Percentiles rank a stretch among this genome's conserved stretches.
Evolutionary conservation across 2,888 invertebrate genomes (phyloP).

Genomic region (Noctua janthina): DNA sequence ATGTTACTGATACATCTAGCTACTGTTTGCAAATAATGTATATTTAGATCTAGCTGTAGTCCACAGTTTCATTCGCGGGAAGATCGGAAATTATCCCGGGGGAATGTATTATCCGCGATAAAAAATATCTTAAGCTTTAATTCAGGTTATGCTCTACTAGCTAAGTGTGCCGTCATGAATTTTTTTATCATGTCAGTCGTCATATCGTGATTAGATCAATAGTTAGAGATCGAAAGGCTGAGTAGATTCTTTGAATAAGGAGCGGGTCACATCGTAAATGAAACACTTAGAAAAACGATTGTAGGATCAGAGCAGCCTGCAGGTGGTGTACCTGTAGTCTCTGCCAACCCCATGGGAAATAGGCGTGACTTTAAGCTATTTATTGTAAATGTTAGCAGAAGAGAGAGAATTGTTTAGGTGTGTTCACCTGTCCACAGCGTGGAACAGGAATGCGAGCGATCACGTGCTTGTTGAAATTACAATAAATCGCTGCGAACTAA

Average conservation of each 20-base stretch:
- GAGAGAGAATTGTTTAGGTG: neutral
- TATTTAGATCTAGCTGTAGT: too few species aligned
- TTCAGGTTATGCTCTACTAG: neutral
- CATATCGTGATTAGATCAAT: too few species aligned
- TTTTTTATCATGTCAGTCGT: neutral
- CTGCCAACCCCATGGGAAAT: neutral
- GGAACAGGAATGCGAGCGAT: too few species aligned
- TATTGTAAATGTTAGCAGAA: neutral
- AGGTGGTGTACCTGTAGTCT: neutral
- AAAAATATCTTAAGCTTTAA: too few species aligned
- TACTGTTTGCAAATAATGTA: neutral
- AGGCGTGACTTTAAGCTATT: neutral
- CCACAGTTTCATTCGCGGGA: too few species aligned
- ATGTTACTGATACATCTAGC: too few species aligned
- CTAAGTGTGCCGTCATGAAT: neutral
- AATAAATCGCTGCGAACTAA: constrained; percentile 14
- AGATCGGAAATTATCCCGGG: too few species aligned
- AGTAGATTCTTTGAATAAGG: neutral
- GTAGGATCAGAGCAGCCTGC: neutral
- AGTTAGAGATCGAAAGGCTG: neutral
- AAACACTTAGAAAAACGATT: neutral
- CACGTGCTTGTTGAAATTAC: neutral
- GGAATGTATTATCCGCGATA: too few species aligned
- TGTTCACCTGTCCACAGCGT: neutral
- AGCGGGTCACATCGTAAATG: neutral